These are phyloP conservation scores for Scortum barcoo DNA, from an alignment of 2,113 vertebrate genomes.

Conservation along the genomic window DNA sequence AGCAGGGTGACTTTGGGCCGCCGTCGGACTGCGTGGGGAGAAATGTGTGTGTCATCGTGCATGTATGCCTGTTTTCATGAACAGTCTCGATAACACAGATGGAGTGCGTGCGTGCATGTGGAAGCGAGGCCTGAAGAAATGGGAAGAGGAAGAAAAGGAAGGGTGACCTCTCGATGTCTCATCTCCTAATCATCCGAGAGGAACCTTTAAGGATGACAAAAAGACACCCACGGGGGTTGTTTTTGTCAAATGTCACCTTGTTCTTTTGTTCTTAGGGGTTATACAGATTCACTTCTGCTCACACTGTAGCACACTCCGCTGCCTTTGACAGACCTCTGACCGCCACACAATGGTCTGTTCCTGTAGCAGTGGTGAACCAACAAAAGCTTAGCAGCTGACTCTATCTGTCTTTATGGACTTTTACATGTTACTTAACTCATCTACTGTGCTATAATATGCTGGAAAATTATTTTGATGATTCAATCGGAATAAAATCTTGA, in stretches of 20 bases:
- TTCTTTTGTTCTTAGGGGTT: constrained; percentile 38
- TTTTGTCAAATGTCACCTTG: constrained; percentile 53
- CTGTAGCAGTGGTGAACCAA: constrained; percentile 13
- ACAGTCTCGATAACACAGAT: constrained; percentile 47
- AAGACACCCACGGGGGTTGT: constrained; percentile 45
- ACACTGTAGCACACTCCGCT: background rate
- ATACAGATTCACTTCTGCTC: constrained; percentile 21
- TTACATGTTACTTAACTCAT: background rate
- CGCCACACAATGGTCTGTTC: constrained; percentile 1
- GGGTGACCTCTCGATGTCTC: constrained; percentile 55
- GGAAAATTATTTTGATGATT: constrained; percentile 13
- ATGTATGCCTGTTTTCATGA: constrained; percentile 31
- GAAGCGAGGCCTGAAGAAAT: constrained; percentile 43
- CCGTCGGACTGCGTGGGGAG: constrained; percentile 14
- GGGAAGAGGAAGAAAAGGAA: background rate
- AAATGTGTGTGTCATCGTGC: constrained; percentile 48
- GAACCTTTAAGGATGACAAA: constrained; percentile 48
- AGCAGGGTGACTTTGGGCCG: constrained; percentile 55
- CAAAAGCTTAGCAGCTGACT: constrained; percentile 10
- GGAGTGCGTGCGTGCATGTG: constrained; percentile 45
- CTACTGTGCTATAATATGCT: background rate
- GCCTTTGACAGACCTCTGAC: constrained; percentile 45
- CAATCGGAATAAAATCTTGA: constrained; percentile 12
- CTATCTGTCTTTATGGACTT: background rate
- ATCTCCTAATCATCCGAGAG: constrained; percentile 44